Evolutionary conservation across 2,113 vertebrate species (phyloP).

Genomic region (Axis porcinus): DNA sequence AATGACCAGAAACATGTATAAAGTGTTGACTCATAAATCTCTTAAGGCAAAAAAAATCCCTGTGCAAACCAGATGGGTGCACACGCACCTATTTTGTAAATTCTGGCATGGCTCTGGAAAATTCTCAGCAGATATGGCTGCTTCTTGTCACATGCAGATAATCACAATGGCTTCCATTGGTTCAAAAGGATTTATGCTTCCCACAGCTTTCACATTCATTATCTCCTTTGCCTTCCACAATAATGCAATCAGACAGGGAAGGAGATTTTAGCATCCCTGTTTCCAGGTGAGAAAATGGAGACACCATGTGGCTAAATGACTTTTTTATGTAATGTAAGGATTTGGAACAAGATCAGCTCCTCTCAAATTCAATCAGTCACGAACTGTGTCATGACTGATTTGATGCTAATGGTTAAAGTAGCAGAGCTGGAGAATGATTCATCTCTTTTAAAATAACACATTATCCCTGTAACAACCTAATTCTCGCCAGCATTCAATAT

Average conservation of each 20-base stretch:
- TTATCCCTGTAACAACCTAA: conserved; percentile 43
- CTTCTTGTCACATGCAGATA: neutral
- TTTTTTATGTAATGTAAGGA: neutral
- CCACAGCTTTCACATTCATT: neutral
- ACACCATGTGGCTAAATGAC: neutral
- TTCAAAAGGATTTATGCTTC: neutral
- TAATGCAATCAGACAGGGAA: neutral
- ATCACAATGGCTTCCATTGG: neutral
- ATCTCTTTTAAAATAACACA: conserved; percentile 31
- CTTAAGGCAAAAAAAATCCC: neutral
- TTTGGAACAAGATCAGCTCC: conserved; percentile 12
- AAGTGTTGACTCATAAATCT: neutral
- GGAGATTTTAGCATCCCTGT: neutral
- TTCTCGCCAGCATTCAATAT: neutral
- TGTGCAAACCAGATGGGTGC: neutral
- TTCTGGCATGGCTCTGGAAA: neutral
- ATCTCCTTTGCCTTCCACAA: neutral
- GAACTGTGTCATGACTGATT: conserved; percentile 25
- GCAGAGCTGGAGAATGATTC: conserved; percentile 20
- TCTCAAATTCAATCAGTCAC: conserved; percentile 32
- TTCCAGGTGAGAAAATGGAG: conserved; percentile 45
- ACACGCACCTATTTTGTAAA: neutral
- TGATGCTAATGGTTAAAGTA: conserved; percentile 6
- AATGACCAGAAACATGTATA: neutral
- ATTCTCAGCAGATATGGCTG: neutral